Percentiles rank a stretch among this genome's conserved stretches.
Conservation (phyloP, 1,140 invertebrate genomes). For the Kradibia gibbosae region DNA sequence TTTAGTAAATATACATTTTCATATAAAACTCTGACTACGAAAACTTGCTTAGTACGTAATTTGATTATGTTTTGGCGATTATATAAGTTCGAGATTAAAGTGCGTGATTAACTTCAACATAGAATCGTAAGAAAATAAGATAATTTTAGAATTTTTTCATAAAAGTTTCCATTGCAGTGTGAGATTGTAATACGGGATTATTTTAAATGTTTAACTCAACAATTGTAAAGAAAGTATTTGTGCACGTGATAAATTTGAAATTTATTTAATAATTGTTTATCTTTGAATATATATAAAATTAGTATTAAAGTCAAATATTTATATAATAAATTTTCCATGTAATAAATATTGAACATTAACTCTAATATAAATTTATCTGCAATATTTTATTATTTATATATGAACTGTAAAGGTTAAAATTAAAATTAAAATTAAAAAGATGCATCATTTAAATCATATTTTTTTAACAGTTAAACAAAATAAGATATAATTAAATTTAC, state of each 20-base stretch:
- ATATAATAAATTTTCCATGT: neutral
- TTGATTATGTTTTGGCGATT: conserved; percentile 17
- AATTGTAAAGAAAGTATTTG: neutral
- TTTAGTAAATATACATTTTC: too few relatives aligned
- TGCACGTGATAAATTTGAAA: neutral
- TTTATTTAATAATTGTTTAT: neutral
- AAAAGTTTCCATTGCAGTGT: neutral
- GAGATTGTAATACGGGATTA: neutral
- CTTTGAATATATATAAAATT: neutral
- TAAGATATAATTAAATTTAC: too few relatives aligned
- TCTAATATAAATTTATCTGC: too few relatives aligned
- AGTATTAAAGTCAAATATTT: neutral
- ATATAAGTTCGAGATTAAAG: conserved; percentile 32
- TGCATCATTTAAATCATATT: too few relatives aligned
- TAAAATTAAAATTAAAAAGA: too few relatives aligned
- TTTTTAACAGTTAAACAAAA: too few relatives aligned
- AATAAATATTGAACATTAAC: too few relatives aligned
- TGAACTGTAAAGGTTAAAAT: too few relatives aligned
- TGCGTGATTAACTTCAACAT: conserved; percentile 14
- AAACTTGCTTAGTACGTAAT: too few relatives aligned
- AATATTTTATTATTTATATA: too few relatives aligned
- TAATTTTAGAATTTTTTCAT: conserved; percentile 29
- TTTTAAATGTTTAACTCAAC: neutral
- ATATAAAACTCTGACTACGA: too few relatives aligned
- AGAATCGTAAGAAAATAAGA: neutral